Base-by-base conservation (phyloP, 2,888 invertebrate species). In the Helobdella robusta region DNA sequence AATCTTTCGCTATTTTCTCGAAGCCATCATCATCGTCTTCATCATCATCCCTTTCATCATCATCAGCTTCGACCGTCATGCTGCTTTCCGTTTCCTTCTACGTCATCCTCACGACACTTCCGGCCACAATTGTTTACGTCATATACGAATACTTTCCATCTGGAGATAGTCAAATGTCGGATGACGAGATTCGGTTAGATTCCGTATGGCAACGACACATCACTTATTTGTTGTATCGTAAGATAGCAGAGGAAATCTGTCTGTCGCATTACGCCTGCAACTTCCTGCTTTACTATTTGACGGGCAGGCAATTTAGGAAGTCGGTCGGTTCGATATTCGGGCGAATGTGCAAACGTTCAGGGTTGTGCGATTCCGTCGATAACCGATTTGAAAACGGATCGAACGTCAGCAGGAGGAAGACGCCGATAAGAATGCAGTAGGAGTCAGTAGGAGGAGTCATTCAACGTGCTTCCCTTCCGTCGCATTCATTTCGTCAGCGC, bases 71-170 rank as follows among this genome's bases (percentile, higher is more conserved):
- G 1, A 79, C 79, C 1, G 72, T 76, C 20, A 78, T 77, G 25
- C 69, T 79, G 1, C 70, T 79, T 25, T 74, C 75, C 1, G 78
- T 79, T 5, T 78, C 78, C 2, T 79, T 79, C 68, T 79, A 77
- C 69, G 73, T 78, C 15, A 78, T 79, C 34, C 73, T 76, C 65
- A 79, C 78, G 11, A 73, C 76, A 60, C 70, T 79, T 15, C 79
- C 79, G 3, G 77, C 76, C 28, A 77, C 78, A 0, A 70, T 78
- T 50, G 76, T 78, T 8, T 78, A 76, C 68, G 72, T 74, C 8
- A 64, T 76, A 40, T 71, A 73, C 62, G 69, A 68, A 6, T 65
- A 73, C 36, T 73, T 75, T 28, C 72, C 72, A 4, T 68, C 70
- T 1, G 77, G 77, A 3, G 69, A 73, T 36, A 62, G 67, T 6